Conservation (phyloP, 2,888 invertebrate genomes). For the Andrena praecox region DNA sequence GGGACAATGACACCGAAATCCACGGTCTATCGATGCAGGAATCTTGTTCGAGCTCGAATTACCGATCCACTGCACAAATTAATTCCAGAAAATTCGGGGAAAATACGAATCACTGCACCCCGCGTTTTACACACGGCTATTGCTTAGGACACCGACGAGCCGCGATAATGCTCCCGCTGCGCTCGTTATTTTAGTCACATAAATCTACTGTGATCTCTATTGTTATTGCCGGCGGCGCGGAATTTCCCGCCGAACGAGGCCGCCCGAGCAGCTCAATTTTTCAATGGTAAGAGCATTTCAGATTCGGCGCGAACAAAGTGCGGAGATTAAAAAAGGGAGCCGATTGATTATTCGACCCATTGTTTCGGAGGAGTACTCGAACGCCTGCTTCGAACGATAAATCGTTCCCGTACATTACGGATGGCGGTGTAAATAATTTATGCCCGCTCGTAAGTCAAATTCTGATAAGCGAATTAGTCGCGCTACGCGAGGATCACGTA, state of each 20-base stretch:
- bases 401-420: constrained; percentile 7
- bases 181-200: not conserved
- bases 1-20: not conserved
- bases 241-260: not conserved
- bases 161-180: not conserved
- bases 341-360: constrained; percentile 7
- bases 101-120: not conserved
- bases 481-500: not conserved
- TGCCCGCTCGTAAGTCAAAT: not conserved
- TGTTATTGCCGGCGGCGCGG: too few species aligned
- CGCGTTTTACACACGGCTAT: not conserved
- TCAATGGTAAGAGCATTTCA: constrained; percentile 14
- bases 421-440: constrained; percentile 23
- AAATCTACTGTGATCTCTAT: constrained; percentile 9
- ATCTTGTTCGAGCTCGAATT: not conserved
- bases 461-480: constrained; percentile 39
- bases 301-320: not conserved
- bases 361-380: not conserved
- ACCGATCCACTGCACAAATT: not conserved
- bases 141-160: not conserved
- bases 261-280: constrained; percentile 5
- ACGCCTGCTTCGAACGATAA: not conserved
- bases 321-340: not conserved
- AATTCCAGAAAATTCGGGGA: not conserved
- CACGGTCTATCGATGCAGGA: not conserved